phyloP scores from a whole-genome alignment of 37 sponge, comb jelly and placozoan species.

The Beroe forskalii region DNA sequence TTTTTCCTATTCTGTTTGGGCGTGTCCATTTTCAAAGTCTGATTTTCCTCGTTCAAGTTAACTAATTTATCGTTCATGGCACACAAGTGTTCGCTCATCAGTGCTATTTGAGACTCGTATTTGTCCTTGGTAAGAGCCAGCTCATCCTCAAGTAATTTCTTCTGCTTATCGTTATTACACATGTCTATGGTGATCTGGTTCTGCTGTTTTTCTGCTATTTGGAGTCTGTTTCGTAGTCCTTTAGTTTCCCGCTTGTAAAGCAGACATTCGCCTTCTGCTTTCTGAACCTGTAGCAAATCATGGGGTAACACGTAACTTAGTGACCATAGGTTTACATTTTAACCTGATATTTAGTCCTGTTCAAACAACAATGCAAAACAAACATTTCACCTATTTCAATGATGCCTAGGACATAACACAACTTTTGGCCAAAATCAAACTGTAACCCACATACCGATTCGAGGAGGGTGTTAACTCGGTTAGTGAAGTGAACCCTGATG shows the following conservation, averaged over 20 bases:
- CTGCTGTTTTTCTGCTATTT: slow-evolving; percentile 32
- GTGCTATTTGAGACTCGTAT: slow-evolving; percentile 91
- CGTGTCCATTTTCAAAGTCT: slow-evolving; percentile 32
- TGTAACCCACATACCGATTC: slow-evolving; percentile 27
- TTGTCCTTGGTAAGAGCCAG: slow-evolving; percentile 72
- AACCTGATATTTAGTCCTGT: no score
- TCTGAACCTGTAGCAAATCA: slow-evolving; percentile 52
- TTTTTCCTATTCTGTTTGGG: slow-evolving; percentile 23
- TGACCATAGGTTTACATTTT: no score
- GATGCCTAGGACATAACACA: no score
- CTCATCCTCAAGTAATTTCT: slow-evolving; percentile 70
- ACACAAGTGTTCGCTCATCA: slow-evolving; percentile 97
- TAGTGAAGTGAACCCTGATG: slow-evolving; percentile 28
- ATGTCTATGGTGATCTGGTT: slow-evolving; percentile 23
- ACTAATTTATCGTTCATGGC: slow-evolving; percentile 86
- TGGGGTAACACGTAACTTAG: no score
- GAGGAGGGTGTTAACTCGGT: not conserved
- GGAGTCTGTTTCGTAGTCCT: not conserved
- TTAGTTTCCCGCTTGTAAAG: not conserved
- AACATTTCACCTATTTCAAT: no score
- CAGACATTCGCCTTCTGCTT: slow-evolving; percentile 34
- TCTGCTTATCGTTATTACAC: slow-evolving; percentile 51
- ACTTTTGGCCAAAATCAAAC: no score
- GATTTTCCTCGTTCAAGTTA: slow-evolving; percentile 73
- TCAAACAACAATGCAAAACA: no score